Conservation (phyloP, 1,140 invertebrate species). For the Plodia interpunctella region DNA sequence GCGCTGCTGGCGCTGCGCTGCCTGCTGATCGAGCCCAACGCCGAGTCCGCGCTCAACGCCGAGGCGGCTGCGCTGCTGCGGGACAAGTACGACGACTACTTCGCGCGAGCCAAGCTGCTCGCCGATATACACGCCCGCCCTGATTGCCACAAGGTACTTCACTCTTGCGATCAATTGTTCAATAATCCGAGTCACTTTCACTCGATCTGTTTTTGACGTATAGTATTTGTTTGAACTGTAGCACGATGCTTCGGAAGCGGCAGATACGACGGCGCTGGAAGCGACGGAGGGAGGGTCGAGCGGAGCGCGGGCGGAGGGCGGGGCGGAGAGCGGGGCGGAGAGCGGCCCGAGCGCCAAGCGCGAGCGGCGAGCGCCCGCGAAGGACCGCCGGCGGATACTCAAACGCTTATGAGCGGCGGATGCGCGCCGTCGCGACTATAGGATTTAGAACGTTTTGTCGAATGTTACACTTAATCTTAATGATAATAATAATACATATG, state of each 20-base stretch:
- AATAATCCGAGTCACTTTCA: too few species aligned
- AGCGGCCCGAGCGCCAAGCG: slow-evolving; percentile 39
- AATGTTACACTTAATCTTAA: slow-evolving; percentile 13
- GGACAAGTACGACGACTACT: slow-evolving; percentile 62
- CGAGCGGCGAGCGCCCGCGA: slow-evolving; percentile 36
- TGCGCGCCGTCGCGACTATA: slow-evolving; percentile 11
- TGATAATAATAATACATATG: slow-evolving; percentile 9
- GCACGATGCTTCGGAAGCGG: too few species aligned
- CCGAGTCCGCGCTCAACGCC: slow-evolving; percentile 66
- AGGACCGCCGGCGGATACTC: slow-evolving; percentile 43
- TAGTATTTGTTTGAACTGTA: too few species aligned
- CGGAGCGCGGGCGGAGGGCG: not conserved
- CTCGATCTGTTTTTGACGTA: too few species aligned
- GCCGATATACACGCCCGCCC: slow-evolving; percentile 59
- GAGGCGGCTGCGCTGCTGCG: slow-evolving; percentile 59
- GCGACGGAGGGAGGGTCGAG: not conserved
- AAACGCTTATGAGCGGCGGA: slow-evolving; percentile 53
- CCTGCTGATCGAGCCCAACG: slow-evolving; percentile 63
- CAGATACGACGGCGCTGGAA: slow-evolving; percentile 3
- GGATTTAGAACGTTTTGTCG: slow-evolving; percentile 13
- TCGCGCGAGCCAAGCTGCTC: slow-evolving; percentile 59
- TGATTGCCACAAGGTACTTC: slow-evolving; percentile 16
- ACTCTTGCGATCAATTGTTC: too few species aligned
- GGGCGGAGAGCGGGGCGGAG: not conserved
- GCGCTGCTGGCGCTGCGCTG: slow-evolving; percentile 87